Percentiles rank a stretch among this genome's conserved stretches.
Conservation (phyloP, 2,888 invertebrate genomes). For the Oasisia sp. region DNA sequence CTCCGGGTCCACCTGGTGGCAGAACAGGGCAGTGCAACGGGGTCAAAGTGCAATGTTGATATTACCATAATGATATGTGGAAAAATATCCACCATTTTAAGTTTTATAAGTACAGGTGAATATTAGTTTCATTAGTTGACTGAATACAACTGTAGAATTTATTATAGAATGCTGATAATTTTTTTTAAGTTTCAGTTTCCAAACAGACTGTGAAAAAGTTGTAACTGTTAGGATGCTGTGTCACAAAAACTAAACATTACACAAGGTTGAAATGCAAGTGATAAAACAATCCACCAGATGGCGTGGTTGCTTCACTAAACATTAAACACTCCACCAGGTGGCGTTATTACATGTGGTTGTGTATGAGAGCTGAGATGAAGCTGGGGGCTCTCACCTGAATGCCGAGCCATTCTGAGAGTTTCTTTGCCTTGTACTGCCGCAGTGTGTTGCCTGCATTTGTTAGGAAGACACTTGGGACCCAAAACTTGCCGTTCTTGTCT, state of each 20-base stretch:
- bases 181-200: too few species aligned
- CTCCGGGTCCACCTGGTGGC: slow-evolving; percentile 68
- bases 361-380: background rate
- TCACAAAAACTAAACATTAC: too few species aligned
- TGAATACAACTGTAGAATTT: background rate
- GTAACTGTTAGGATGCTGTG: too few species aligned
- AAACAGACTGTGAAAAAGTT: too few species aligned
- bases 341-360: slow-evolving; percentile 13
- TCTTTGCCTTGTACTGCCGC: slow-evolving; percentile 71
- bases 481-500: slow-evolving; percentile 70
- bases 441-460: slow-evolving; percentile 76
- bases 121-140: background rate
- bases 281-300: background rate
- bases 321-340: background rate
- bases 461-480: slow-evolving; percentile 73
- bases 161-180: too few species aligned
- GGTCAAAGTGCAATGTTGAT: background rate
- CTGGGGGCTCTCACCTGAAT: slow-evolving; percentile 65
- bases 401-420: slow-evolving; percentile 72
- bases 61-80: background rate
- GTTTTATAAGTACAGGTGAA: background rate
- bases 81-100: background rate
- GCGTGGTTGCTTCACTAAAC: background rate
- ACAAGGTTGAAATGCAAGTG: too few species aligned
- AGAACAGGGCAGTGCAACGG: background rate